A percentile compares a stretch with the other conserved stretches of the same genome.
phyloP scores from a whole-genome alignment of 2,113 vertebrate genomes.

The Sclerurus mexicanus region DNA sequence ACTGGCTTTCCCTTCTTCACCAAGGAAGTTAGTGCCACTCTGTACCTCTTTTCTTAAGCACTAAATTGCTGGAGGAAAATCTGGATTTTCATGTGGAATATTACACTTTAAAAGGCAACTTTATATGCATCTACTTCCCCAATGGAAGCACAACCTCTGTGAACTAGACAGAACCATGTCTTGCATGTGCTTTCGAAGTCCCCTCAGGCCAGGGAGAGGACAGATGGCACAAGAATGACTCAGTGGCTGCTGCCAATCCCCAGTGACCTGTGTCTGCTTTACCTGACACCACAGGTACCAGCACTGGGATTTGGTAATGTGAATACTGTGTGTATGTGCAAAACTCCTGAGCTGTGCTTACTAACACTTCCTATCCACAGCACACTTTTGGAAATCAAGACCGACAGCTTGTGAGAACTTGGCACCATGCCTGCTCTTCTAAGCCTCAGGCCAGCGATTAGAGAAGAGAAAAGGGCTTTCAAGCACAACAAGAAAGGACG shows the following conservation, averaged over 20 bases:
- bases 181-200: accelerated
- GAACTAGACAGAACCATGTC: background rate
- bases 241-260: background rate
- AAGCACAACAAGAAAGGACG: background rate
- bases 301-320: background rate
- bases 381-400: background rate
- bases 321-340: background rate
- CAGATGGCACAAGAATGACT: accelerated
- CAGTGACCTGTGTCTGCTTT: background rate
- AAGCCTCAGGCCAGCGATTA: background rate
- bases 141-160: background rate
- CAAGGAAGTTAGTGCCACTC: background rate
- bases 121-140: background rate
- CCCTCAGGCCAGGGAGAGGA: accelerated
- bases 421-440: background rate
- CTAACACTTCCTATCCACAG: background rate
- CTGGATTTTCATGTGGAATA: background rate
- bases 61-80: background rate
- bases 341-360: background rate
- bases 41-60: background rate
- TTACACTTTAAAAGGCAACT: background rate
- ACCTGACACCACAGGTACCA: background rate
- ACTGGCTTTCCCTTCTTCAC: background rate
- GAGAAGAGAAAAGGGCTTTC: background rate
- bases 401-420: background rate